Evolutionary conservation across 1,140 invertebrate genomes (phyloP).

Genomic region (Microvelia longipes): DNA sequence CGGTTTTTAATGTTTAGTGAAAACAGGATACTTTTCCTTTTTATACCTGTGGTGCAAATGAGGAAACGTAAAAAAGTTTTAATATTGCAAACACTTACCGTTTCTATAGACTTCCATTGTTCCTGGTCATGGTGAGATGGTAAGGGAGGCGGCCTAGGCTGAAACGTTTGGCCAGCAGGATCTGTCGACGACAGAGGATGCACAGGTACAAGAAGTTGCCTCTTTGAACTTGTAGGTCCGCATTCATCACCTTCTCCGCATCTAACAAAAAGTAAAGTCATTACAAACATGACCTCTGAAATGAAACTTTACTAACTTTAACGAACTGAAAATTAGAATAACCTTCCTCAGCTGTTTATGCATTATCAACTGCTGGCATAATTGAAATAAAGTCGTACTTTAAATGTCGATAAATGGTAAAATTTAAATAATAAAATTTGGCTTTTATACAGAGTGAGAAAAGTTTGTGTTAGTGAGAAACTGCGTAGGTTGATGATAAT

Average conservation of each 20-base stretch:
- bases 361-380: no score
- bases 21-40: no score
- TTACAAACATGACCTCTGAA: background rate
- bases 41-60: no score
- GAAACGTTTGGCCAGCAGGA: background rate
- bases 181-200: background rate
- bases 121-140: conserved; percentile 9
- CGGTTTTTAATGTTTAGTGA: no score
- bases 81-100: no score
- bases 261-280: background rate
- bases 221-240: background rate
- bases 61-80: no score
- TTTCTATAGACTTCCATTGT: background rate
- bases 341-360: no score
- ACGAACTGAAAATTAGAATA: background rate
- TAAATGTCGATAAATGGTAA: no score
- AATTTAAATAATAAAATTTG: no score
- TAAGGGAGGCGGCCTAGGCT: conserved; percentile 24
- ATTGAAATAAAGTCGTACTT: no score
- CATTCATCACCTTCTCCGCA: background rate
- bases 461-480: no score
- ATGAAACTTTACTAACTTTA: background rate
- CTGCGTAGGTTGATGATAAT: background rate
- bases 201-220: conserved; percentile 9
- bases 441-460: no score